phyloP scores from a whole-genome alignment of 2,797 vertebrate genomes.

The Sciurus vulgaris region DNA sequence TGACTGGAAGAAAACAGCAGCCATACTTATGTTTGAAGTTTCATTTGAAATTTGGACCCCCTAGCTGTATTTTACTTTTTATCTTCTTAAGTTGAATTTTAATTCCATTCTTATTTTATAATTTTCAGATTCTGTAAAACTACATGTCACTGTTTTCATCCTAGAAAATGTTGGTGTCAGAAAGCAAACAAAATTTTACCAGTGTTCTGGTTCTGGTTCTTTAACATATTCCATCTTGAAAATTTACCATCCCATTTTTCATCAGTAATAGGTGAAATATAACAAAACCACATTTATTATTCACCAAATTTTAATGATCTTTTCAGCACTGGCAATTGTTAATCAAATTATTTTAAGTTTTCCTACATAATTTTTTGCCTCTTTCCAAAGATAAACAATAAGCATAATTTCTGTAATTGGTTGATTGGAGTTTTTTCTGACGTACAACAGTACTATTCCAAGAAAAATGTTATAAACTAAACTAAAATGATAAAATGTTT shows the following conservation, averaged over 20 bases:
- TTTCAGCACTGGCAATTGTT: conserved; percentile 83
- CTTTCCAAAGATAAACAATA: conserved; percentile 83
- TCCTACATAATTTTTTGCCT: conserved; percentile 83
- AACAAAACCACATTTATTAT: conserved; percentile 81
- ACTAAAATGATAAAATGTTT: conserved; percentile 77
- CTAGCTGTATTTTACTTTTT: conserved; percentile 66
- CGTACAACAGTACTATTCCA: conserved; percentile 70
- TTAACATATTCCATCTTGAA: conserved; percentile 79
- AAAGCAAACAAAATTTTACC: conserved; percentile 78
- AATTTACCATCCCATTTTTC: conserved; percentile 82
- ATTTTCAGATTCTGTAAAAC: conserved; percentile 74
- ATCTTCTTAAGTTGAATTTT: conserved; percentile 61
- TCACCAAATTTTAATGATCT: conserved; percentile 84
- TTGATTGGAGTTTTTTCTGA: conserved; percentile 83
- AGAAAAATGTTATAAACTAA: conserved; percentile 79
- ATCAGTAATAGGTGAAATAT: conserved; percentile 85
- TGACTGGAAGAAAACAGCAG: conserved; percentile 85
- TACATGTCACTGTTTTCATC: conserved; percentile 71
- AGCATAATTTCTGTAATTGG: conserved; percentile 82
- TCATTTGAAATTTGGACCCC: conserved; percentile 76
- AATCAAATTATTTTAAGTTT: conserved; percentile 85
- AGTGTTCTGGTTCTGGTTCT: conserved; percentile 79
- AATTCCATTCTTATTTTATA: conserved; percentile 67
- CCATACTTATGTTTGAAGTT: conserved; percentile 81
- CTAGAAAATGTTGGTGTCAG: conserved; percentile 71